Evolutionary conservation across 2,113 vertebrate genomes (phyloP).

Genomic region (sheep (Ovis aries)): DNA sequence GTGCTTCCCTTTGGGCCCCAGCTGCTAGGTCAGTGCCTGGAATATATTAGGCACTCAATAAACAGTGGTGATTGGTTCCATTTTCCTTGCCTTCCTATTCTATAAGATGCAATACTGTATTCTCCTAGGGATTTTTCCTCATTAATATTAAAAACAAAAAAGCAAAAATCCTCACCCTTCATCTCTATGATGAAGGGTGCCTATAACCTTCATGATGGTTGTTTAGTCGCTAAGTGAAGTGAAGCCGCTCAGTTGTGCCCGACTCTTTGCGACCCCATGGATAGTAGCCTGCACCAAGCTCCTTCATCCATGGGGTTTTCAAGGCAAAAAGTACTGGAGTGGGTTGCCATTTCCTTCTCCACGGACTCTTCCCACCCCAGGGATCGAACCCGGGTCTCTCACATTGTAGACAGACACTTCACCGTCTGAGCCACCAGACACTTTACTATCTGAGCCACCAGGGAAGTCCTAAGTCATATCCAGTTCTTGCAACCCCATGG

Average conservation of each 20-base stretch:
- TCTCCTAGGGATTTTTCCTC: not conserved
- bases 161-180: not conserved
- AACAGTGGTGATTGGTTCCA: not conserved
- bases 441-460: too few species aligned
- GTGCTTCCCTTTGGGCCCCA: not conserved
- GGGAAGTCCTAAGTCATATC: not conserved
- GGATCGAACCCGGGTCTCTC: too few species aligned
- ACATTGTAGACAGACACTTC: too few species aligned
- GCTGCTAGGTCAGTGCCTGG: not conserved
- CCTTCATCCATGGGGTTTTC: too few species aligned
- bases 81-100: not conserved
- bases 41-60: conserved; percentile 6
- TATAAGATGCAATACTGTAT: not conserved
- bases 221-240: not conserved
- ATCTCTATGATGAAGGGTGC: not conserved
- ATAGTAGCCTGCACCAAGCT: too few species aligned
- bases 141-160: conserved; percentile 15
- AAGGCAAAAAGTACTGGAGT: too few species aligned
- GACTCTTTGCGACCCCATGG: too few species aligned
- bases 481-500: not conserved
- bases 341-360: too few species aligned
- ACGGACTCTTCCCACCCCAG: too few species aligned
- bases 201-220: not conserved
- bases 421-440: too few species aligned
- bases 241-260: too few species aligned